Evolutionary conservation across 2,888 invertebrate genomes (phyloP).

Genomic region (Alloscopus bannaensis): DNA sequence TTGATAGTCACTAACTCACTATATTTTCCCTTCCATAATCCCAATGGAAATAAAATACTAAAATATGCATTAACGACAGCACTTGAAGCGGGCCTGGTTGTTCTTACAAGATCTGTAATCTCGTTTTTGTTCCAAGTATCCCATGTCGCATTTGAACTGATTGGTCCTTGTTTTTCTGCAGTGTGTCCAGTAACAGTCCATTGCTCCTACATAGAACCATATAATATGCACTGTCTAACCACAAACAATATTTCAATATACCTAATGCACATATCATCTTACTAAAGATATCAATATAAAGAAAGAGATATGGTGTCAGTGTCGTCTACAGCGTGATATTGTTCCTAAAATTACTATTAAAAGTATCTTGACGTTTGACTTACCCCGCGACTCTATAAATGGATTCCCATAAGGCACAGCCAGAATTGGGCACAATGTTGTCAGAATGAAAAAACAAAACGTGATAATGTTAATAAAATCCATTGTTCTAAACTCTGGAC

Average conservation of each 20-base stretch:
- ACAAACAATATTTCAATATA: too few species aligned
- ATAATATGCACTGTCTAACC: neutral
- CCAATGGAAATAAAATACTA: too few species aligned
- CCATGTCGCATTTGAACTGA: conserved; percentile 45
- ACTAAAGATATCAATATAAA: too few species aligned
- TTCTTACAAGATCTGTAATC: conserved; percentile 44
- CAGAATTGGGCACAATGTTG: neutral
- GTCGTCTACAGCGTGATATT: neutral
- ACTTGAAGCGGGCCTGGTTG: conserved; percentile 40
- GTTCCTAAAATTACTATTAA: neutral
- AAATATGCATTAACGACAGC: conserved; percentile 32
- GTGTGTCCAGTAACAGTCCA: conserved; percentile 35
- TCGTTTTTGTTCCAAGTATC: conserved; percentile 28
- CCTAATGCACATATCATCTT: too few species aligned
- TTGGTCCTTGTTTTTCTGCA: conserved; percentile 45
- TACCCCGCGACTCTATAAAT: conserved; percentile 22
- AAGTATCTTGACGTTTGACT: neutral
- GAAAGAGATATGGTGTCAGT: too few species aligned
- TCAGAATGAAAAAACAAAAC: conserved; percentile 10
- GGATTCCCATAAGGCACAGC: conserved; percentile 27
- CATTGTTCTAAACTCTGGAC: too few species aligned
- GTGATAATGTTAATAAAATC: too few species aligned
- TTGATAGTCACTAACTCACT: too few species aligned
- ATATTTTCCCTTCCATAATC: too few species aligned
- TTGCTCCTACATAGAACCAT: neutral